phyloP scores from a whole-genome alignment of 2,888 invertebrate species.

The Tortricodes alternella region DNA sequence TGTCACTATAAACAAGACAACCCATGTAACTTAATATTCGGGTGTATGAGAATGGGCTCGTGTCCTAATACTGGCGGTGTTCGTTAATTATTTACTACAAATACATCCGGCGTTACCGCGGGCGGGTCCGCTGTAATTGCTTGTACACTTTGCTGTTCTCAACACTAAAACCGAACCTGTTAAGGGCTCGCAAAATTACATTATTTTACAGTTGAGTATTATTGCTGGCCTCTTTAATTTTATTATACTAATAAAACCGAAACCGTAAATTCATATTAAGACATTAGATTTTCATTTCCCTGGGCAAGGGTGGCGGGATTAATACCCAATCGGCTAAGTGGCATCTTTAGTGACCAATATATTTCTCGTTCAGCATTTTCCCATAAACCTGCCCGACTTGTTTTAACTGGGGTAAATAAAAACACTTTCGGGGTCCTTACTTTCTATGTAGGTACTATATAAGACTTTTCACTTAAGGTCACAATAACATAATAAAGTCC shows the following conservation, averaged over 20 bases:
- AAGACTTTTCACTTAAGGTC: neutral
- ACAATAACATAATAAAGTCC: no score
- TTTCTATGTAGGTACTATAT: no score
- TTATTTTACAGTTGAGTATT: slow-evolving; percentile 23
- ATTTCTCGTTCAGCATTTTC: slow-evolving; percentile 20
- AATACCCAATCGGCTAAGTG: slow-evolving; percentile 30
- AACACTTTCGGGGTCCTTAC: no score
- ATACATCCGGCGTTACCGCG: slow-evolving; percentile 52
- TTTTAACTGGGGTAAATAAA: slow-evolving; percentile 4
- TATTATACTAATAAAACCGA: slow-evolving; percentile 27
- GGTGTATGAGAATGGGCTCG: slow-evolving; percentile 44
- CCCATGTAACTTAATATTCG: slow-evolving; percentile 38
- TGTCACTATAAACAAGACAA: slow-evolving; percentile 59
- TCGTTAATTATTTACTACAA: slow-evolving; percentile 69
- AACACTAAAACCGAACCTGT: slow-evolving; percentile 29
- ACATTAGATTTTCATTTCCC: slow-evolving; percentile 29
- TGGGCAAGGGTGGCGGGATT: slow-evolving; percentile 28
- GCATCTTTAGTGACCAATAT: slow-evolving; percentile 28
- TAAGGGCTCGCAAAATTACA: slow-evolving; percentile 18
- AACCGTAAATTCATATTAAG: slow-evolving; percentile 31
- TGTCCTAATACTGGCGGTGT: slow-evolving; percentile 57
- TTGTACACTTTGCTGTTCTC: slow-evolving; percentile 55
- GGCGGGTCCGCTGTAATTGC: slow-evolving; percentile 57
- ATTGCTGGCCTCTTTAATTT: slow-evolving; percentile 28
- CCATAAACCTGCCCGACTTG: slow-evolving; percentile 12